Conservation (phyloP, 1,140 invertebrate species). For the Drosophila bocqueti region DNA sequence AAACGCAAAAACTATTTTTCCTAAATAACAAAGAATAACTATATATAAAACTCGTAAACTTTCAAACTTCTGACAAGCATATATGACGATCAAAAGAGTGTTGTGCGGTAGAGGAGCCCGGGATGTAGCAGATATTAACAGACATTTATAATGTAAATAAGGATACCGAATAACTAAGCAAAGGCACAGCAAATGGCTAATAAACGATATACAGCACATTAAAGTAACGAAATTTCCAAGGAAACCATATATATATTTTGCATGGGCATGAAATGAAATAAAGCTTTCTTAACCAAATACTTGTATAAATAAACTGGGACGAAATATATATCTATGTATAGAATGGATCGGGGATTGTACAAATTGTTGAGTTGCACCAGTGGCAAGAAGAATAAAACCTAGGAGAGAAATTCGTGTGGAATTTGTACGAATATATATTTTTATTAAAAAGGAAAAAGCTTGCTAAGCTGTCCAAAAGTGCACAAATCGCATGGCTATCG, state of each 20-base stretch:
- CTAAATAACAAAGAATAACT: conserved; percentile 44
- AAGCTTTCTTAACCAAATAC: conserved; percentile 50
- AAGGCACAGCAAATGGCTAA: conserved; percentile 32
- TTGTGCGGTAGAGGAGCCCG: conserved; percentile 55
- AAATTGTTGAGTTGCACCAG: conserved; percentile 67
- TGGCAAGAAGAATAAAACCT: conserved; percentile 24
- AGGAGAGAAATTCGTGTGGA: conserved; percentile 46
- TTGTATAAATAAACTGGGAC: conserved; percentile 51
- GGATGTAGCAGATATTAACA: conserved; percentile 15
- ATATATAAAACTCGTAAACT: conserved; percentile 36
- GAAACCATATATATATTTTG: conserved; percentile 45
- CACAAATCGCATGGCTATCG: conserved; percentile 53
- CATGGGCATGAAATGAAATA: conserved; percentile 33
- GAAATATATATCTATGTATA: conserved; percentile 48
- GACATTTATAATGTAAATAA: conserved; percentile 53
- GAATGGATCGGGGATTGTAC: conserved; percentile 46
- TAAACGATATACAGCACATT: conserved; percentile 24
- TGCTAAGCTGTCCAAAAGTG: conserved; percentile 61
- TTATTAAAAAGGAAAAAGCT: conserved; percentile 32
- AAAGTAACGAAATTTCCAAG: conserved; percentile 18
- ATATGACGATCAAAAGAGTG: conserved; percentile 69
- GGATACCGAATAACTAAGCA: conserved; percentile 22
- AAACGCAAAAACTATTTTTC: conserved; percentile 64
- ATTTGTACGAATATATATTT: conserved; percentile 52
- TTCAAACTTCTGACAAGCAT: conserved; percentile 58